Percentiles rank a stretch among this genome's conserved stretches.
These are phyloP conservation scores for Fragum sueziense DNA, from an alignment of 2,888 invertebrate genomes.

Conservation along the genomic window DNA sequence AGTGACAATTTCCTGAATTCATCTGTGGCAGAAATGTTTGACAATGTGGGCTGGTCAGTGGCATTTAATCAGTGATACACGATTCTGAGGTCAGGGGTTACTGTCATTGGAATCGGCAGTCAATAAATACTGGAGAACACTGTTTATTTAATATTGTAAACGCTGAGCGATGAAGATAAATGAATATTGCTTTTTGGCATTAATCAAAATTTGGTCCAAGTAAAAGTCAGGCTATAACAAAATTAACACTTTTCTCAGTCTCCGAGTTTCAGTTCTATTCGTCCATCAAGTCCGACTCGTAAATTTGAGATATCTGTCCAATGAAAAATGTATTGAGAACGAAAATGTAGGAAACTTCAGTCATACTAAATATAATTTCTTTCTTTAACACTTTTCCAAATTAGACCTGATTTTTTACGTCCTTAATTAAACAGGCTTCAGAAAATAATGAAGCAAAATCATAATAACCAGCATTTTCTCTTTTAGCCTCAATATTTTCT, in stretches of 20 bases:
- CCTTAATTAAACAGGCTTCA: not conserved
- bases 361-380: too few species aligned
- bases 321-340: too few species aligned
- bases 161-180: slow-evolving; percentile 36
- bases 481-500: not conserved
- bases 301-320: too few species aligned
- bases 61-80: slow-evolving; percentile 21
- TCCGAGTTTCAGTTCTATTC: too few species aligned
- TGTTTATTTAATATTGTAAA: slow-evolving; percentile 52
- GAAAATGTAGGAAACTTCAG: too few species aligned
- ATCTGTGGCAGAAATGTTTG: not conserved
- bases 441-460: not conserved
- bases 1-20: not conserved
- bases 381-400: not conserved
- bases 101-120: slow-evolving; percentile 3
- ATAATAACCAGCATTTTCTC: not conserved
- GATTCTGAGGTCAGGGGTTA: slow-evolving; percentile 15
- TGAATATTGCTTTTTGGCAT: slow-evolving; percentile 42
- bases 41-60: slow-evolving; percentile 10
- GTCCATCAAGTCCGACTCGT: too few species aligned
- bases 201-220: slow-evolving; percentile 24
- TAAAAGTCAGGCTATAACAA: slow-evolving; percentile 1
- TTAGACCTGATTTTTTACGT: not conserved
- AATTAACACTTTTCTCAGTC: slow-evolving; percentile 10
- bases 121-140: slow-evolving; percentile 19